phyloP scores from a whole-genome alignment of 2,888 invertebrate genomes.

The Heliconius hortense region DNA sequence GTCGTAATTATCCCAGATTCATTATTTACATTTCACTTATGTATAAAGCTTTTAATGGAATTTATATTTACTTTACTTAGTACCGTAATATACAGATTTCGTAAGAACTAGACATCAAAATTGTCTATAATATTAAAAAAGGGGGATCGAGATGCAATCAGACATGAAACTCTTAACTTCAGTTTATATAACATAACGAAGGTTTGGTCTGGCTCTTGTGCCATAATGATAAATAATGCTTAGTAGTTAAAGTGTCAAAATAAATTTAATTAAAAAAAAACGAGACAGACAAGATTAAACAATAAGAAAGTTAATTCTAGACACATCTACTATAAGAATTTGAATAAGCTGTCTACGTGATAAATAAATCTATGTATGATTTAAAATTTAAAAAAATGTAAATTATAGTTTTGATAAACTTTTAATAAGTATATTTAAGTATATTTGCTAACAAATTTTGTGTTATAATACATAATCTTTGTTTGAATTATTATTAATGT shows the following conservation, averaged over 20 bases:
- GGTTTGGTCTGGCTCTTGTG: too few relatives aligned
- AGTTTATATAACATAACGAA: too few relatives aligned
- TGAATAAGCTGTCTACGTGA: too few relatives aligned
- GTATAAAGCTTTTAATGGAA: constrained; percentile 70
- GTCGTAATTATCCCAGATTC: constrained; percentile 81
- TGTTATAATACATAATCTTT: not conserved
- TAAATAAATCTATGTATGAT: not conserved
- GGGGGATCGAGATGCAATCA: not conserved
- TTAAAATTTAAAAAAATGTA: not conserved
- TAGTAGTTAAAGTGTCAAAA: too few relatives aligned
- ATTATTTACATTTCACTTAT: constrained; percentile 71
- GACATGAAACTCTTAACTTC: too few relatives aligned
- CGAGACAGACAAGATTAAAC: too few relatives aligned
- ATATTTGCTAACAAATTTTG: not conserved
- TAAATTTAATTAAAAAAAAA: too few relatives aligned
- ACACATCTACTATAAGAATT: too few relatives aligned
- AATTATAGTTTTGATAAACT: not conserved
- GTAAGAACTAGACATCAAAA: not conserved
- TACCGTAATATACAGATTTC: not conserved
- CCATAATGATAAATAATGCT: too few relatives aligned
- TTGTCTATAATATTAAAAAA: not conserved
- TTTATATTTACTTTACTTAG: constrained; percentile 49
- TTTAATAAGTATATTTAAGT: not conserved
- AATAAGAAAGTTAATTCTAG: too few relatives aligned
- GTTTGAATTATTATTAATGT: not conserved